A percentile compares a stretch with the other conserved stretches of the same genome.
Evolutionary conservation across 2,888 invertebrate species (phyloP).

Genomic region (Agrotis ipsilon): DNA sequence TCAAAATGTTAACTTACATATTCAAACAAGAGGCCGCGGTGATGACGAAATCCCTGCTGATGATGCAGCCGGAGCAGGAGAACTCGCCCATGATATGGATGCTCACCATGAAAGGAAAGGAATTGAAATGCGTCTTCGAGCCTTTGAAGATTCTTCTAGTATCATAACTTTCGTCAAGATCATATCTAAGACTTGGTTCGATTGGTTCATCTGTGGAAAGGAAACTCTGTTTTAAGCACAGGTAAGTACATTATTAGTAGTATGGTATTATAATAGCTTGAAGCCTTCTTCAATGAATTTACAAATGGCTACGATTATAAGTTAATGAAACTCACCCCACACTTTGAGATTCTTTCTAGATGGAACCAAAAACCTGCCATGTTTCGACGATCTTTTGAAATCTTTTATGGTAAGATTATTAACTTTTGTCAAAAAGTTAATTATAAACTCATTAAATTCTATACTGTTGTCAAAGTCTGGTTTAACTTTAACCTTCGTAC

Average conservation of each 20-base stretch:
- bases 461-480: constrained; percentile 19
- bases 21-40: constrained; percentile 77
- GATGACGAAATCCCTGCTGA: constrained; percentile 71
- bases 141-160: constrained; percentile 69
- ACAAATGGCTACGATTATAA: too few species aligned
- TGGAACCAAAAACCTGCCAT: constrained; percentile 4
- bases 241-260: neutral
- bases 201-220: constrained; percentile 25
- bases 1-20: constrained; percentile 61
- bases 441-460: constrained; percentile 42
- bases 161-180: neutral
- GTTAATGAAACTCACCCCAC: constrained; percentile 62
- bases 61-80: constrained; percentile 72
- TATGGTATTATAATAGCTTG: too few species aligned
- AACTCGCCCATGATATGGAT: constrained; percentile 69
- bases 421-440: constrained; percentile 38
- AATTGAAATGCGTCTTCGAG: constrained; percentile 54
- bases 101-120: constrained; percentile 73
- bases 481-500: neutral
- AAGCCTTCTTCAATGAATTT: too few species aligned
- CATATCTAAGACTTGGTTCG: neutral
- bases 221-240: neutral
- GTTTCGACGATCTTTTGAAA: constrained; percentile 14
- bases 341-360: constrained; percentile 43
- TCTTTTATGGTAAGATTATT: constrained; percentile 39